Conservation (phyloP, 2,797 vertebrate genomes). For the Alcedo quadribrachys region DNA sequence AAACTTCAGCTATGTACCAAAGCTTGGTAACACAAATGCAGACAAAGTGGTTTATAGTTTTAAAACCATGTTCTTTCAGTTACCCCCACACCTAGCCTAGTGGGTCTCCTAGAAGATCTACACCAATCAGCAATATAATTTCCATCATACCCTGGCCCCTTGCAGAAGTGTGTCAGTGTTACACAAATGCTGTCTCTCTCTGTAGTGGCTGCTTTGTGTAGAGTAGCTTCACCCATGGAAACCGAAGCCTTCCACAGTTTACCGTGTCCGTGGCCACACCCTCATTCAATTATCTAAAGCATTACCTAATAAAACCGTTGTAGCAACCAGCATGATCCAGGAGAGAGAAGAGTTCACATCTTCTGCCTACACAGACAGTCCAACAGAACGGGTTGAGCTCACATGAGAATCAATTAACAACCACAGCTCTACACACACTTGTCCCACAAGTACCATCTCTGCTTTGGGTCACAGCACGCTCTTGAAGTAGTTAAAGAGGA, state of each 20-base stretch:
- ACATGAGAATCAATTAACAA: rapidly evolving
- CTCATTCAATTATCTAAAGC: constrained; percentile 2
- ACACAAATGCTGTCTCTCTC: neutral
- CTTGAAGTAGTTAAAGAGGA: neutral
- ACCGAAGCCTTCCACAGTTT: neutral
- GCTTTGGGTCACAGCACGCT: rapidly evolving
- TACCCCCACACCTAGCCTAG: neutral
- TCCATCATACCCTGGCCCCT: rapidly evolving
- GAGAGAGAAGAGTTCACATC: neutral
- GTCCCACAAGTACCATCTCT: neutral
- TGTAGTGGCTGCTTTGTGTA: neutral
- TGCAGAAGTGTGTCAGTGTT: neutral
- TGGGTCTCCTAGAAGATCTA: neutral
- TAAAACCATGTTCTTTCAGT: neutral
- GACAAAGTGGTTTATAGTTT: neutral
- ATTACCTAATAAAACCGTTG: constrained; percentile 34
- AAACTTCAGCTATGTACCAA: neutral
- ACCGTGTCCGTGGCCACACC: neutral
- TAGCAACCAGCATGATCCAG: neutral
- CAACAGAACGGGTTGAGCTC: neutral
- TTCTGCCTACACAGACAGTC: rapidly evolving
- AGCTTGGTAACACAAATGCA: neutral
- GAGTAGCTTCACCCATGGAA: neutral
- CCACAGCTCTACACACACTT: rapidly evolving
- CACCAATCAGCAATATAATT: neutral